Percentiles rank a stretch among this genome's conserved stretches.
These are phyloP conservation scores for Mobula hypostoma DNA, from an alignment of 2,113 vertebrate genomes.

Conservation along the genomic window DNA sequence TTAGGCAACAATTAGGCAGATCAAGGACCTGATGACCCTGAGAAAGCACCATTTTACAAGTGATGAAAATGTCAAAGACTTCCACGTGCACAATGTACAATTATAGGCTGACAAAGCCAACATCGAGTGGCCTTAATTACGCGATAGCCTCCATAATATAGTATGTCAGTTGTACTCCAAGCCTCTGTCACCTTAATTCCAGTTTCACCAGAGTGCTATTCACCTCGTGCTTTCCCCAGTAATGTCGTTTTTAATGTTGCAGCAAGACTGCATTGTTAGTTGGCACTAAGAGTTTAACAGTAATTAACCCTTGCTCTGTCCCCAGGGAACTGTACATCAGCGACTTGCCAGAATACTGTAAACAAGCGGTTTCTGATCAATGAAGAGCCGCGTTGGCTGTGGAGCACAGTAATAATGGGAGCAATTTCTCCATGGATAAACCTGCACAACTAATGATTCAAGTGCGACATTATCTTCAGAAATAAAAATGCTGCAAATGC, in stretches of 20 bases:
- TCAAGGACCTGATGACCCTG: constrained; percentile 65
- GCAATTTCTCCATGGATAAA: constrained; percentile 12
- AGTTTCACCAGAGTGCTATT: constrained; percentile 66
- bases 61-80: constrained; percentile 66
- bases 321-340: constrained; percentile 72
- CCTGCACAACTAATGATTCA: constrained; percentile 14
- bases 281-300: constrained; percentile 76
- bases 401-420: constrained; percentile 52
- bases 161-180: constrained; percentile 66
- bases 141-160: constrained; percentile 59
- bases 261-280: constrained; percentile 69
- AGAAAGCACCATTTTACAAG: constrained; percentile 63
- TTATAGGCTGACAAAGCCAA: constrained; percentile 67
- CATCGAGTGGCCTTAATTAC: constrained; percentile 69
- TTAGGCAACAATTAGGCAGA: constrained; percentile 54
- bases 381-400: constrained; percentile 54
- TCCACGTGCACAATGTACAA: constrained; percentile 70
- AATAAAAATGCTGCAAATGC: not conserved
- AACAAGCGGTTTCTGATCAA: constrained; percentile 75
- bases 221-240: constrained; percentile 72
- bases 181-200: constrained; percentile 67
- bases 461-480: constrained; percentile 23
- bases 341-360: constrained; percentile 77
- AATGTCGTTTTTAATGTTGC: constrained; percentile 80
- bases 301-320: constrained; percentile 80